Base-by-base conservation (phyloP, 2,888 invertebrate genomes). In the Opisthograptis luteolata region DNA sequence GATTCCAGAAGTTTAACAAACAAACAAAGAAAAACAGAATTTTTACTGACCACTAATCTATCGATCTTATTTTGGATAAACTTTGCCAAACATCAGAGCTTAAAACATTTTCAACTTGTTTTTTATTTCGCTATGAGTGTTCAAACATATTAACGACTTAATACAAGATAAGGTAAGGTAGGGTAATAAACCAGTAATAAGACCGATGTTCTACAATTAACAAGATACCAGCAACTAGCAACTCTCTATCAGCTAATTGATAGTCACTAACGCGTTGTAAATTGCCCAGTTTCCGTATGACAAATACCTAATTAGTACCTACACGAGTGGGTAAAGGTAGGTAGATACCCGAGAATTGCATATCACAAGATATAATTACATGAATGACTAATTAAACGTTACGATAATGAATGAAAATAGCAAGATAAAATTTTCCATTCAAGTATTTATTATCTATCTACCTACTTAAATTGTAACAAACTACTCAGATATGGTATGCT, bases 211-310 rank as follows among this genome's bases (percentile, higher is more conserved):
- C 47, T 45, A 36, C 50, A 50, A 56, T 60, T 57, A 55, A n/a
- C 39, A 22, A n/a, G n/a, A 22, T 2, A n/a, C 17, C 12, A 31
- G 41, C 8, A 41, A 32, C 43, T 34, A 41, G 19, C 43, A 22
- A 35, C 43, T 49, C 49, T 55, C 42, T 52, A 46, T 35, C 49
- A 54, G 42, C 50, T 56, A 55, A 60, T 49, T 52, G 40, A 41
- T 56, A 40, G 32, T 17, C 34, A 32, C 35, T 9, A 41, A 45
- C 37, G 24, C 22, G 44, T 50, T 47, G 43, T 46, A 34, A 54
- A 44, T 56, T 20, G 44, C 39, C 51, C 37, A 50, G 59, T 64
- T 62, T 61, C 55, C 63, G 60, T 68, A 56, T 62, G 59, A 69
- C 53, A 62, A 55, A 58, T 41, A 35, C 46, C 39, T 48, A 36